These are phyloP conservation scores for Sarotherodon lohbergeri DNA, from an alignment of 2,113 vertebrate genomes.

Conservation along the genomic window DNA sequence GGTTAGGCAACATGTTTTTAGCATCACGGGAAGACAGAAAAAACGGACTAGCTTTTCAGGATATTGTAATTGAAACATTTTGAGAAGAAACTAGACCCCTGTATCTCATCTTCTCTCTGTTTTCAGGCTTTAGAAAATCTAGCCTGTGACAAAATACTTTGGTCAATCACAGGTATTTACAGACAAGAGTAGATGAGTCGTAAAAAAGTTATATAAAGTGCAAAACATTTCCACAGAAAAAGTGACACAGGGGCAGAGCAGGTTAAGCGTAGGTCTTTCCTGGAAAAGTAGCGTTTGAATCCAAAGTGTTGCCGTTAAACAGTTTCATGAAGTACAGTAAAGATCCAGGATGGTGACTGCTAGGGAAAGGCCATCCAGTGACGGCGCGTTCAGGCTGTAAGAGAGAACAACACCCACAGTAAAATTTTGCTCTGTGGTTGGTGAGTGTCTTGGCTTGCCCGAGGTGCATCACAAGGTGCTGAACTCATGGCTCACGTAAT, in stretches of 20 bases:
- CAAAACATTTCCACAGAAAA: background rate
- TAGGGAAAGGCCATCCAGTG: background rate
- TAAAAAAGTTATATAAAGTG: background rate
- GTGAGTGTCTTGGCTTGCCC: background rate
- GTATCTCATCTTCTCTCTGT: background rate
- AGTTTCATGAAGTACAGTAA: background rate
- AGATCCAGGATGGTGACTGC: background rate
- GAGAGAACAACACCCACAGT: background rate
- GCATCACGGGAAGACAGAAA: background rate
- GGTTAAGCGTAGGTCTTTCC: background rate
- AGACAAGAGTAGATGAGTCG: background rate
- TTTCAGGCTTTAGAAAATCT: background rate
- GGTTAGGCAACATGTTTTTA: background rate
- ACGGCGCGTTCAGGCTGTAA: background rate
- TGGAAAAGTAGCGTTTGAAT: background rate
- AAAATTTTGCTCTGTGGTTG: background rate
- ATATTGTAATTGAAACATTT: background rate
- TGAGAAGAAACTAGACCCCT: background rate
- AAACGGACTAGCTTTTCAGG: background rate
- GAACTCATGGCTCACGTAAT: background rate
- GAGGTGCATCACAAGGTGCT: background rate
- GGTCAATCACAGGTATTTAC: background rate
- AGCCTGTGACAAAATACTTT: background rate
- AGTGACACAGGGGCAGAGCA: background rate
- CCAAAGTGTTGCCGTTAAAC: background rate